Base-by-base conservation (phyloP, 2,888 invertebrate species). In the Acanthoscelides obtectus region DNA sequence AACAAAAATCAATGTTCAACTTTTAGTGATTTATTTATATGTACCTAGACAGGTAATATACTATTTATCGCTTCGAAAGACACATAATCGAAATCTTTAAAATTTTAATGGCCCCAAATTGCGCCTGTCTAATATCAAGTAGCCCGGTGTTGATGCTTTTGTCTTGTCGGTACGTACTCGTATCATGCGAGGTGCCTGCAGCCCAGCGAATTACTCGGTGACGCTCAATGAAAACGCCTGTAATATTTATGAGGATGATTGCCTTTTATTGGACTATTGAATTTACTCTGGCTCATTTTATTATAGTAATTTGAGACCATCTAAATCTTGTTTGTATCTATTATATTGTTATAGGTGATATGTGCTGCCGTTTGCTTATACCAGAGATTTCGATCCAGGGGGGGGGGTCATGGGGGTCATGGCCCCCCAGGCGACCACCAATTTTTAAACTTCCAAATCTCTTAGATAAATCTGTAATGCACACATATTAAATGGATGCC, bases 241-340 rank as follows among this genome's bases (percentile, higher is more conserved):
- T 75, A 75, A 75, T 75, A 69, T 76, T 77, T 77, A 75, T 76
- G 71, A 76, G 79, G 77, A 69, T 74, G 73, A 76, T 69, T 76
- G 71, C 64, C 67, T 45, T 71, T 76, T 73, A 76, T 79, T 79
- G 79, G 79, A 76, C 79, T 76, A 79, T 80, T 80, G 77, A 77
- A 75, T 78, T 76, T 71, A 75, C 73, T 75, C 71, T 74, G 73
- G 20, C 75, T 75, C 73, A 78, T 77, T 74, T 75, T 72, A 73
- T 72, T 19, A 20, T 20, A 19, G 75, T 73, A 77, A 77, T 75
- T 72, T 76, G 66, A 75, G 70, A 75, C 73, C 75, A 74, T 76
- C 78, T 77, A 77, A 79, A 76, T 77, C 79, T 66, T 77, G 76
- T 78, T 79, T 76, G 71, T 77, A 73, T 73, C 72, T 76, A 77